A percentile compares a stretch with the other conserved stretches of the same genome.
Conservation (phyloP, 2,888 invertebrate species). For the Callimorpha dominula region DNA sequence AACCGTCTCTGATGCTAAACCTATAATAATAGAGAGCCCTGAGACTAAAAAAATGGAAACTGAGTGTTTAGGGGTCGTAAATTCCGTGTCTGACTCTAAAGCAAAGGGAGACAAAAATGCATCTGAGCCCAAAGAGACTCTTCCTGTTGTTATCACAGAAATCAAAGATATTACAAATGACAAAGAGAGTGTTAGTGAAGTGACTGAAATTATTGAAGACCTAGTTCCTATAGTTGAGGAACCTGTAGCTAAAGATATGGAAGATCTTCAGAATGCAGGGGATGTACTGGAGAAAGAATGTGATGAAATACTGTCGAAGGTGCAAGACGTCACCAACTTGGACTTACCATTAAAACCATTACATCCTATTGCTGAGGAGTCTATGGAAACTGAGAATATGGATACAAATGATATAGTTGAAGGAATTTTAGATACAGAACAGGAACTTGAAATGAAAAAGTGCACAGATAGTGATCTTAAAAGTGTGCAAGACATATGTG, state of each 20-base stretch:
- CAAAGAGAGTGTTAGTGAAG: slow-evolving; percentile 64
- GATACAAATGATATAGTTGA: slow-evolving; percentile 79
- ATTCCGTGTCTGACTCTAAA: slow-evolving; percentile 56
- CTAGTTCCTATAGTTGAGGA: slow-evolving; percentile 76
- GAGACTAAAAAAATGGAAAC: slow-evolving; percentile 70
- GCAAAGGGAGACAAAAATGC: slow-evolving; percentile 52
- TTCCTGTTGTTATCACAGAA: slow-evolving; percentile 65
- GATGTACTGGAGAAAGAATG: slow-evolving; percentile 82
- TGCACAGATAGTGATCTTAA: slow-evolving; percentile 60
- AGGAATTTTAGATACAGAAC: slow-evolving; percentile 75
- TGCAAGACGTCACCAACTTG: slow-evolving; percentile 79
- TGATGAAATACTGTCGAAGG: slow-evolving; percentile 81
- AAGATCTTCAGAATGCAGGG: slow-evolving; percentile 75
- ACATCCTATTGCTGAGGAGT: slow-evolving; percentile 74
- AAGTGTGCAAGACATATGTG: slow-evolving; percentile 55
- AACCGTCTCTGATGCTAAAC: slow-evolving; percentile 60
- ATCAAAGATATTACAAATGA: slow-evolving; percentile 73
- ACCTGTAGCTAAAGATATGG: slow-evolving; percentile 71
- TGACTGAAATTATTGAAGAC: slow-evolving; percentile 68
- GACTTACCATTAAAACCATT: slow-evolving; percentile 76
- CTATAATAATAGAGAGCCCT: slow-evolving; percentile 63
- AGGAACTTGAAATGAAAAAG: slow-evolving; percentile 73
- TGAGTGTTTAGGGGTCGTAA: slow-evolving; percentile 50
- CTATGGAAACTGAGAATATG: slow-evolving; percentile 74
- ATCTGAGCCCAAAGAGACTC: slow-evolving; percentile 59